Evolutionary conservation across 2,888 invertebrate genomes (phyloP), one percentile per base, ranked within the genome.

Genomic region (Tipula vernalis): DNA sequence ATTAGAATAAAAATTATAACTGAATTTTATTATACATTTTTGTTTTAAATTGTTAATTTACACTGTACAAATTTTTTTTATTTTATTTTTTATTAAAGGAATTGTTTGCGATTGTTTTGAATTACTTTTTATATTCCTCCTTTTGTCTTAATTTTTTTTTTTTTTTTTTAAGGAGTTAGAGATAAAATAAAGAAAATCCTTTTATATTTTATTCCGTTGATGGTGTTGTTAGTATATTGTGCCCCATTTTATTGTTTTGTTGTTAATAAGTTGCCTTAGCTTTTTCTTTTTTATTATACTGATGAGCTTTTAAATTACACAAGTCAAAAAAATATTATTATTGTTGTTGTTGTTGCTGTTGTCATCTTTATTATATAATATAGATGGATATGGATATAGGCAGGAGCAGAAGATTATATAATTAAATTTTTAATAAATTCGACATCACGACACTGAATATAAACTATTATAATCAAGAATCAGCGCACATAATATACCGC

Each of bases 71-170:
- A 71, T 18, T 71, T 28, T 57, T 71, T 15, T 28, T 71, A 1
- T 28, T 71, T 28, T 71, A 71, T 28, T 6, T 28, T 71, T 28
- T 71, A 71, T 28, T 71, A 71, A 71, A 71, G 28, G 71, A 71
- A 71, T 71, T 71, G 71, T 71, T 71, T 71, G 71, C 71, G 71
- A 71, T 71, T 71, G 71, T 71, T 71, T 71, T 71, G 71, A 71
- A 71, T 71, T 71, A 71, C 71, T 71, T 71, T 71, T 71, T 71
- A 71, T 71, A 71, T 71, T 71, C 71, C 71, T 71, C 71, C 71
- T 71, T 71, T 71, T 71, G 71, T 71, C 71, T 71, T 71, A 28
- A 71, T 3, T n/a, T 28, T 28, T 28, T 71, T 28, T 71, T 28
- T 28, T 71, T 71, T 28, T 28, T 71, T 28, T 71, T 71, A 71